Conservation (phyloP, 2,113 vertebrate genomes). For the Platichthys flesus region DNA sequence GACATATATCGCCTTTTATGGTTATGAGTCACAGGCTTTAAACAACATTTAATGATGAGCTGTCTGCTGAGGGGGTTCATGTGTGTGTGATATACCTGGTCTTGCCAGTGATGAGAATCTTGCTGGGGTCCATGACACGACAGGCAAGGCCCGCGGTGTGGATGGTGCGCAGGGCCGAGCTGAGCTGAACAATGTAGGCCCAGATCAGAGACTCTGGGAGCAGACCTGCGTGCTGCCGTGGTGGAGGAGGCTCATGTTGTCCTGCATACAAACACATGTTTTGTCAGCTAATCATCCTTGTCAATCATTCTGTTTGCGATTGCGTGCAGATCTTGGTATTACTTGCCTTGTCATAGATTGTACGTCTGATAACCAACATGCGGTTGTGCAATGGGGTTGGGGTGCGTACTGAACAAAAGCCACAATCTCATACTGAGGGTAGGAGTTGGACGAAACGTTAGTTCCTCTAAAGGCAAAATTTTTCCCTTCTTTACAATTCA, state of each 20-base stretch:
- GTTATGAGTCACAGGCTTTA: neutral
- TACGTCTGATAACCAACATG: neutral
- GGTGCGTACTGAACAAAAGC: constrained; percentile 9
- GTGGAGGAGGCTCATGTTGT: constrained; percentile 94
- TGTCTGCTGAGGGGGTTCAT: neutral
- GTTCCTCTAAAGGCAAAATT: neutral
- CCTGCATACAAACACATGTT: constrained; percentile 75
- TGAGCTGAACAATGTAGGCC: constrained; percentile 98
- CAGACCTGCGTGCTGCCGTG: constrained; percentile 95
- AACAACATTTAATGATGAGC: neutral
- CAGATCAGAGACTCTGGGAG: constrained; percentile 98
- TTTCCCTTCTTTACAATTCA: neutral
- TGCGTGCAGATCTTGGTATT: neutral
- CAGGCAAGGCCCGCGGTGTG: constrained; percentile 97
- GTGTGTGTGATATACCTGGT: constrained; percentile 84
- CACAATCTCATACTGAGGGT: neutral
- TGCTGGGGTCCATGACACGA: constrained; percentile 98
- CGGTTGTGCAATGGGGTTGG: neutral
- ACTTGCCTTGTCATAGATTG: neutral
- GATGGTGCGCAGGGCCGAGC: constrained; percentile 94
- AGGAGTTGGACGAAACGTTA: neutral
- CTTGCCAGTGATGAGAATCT: constrained; percentile 98
- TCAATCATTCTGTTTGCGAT: neutral
- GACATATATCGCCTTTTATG: neutral
- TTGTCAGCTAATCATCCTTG: neutral